Evolutionary conservation across 2,113 vertebrate species (phyloP).

Genomic region (Crotalus tigris): DNA sequence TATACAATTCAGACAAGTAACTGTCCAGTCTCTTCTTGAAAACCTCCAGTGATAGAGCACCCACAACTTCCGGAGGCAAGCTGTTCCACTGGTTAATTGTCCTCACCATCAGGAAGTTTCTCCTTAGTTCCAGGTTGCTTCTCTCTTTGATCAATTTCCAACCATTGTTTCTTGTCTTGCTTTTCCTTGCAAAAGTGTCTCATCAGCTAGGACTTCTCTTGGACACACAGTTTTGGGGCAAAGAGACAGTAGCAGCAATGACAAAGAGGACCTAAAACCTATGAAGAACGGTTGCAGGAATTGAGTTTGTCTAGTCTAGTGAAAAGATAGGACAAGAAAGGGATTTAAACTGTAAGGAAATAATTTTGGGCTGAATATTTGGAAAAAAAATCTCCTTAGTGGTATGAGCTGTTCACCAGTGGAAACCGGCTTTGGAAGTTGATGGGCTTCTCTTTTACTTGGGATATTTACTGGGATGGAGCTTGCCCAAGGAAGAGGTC

Average conservation of each 20-base stretch:
- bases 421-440: not conserved
- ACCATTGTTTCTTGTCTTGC: too few relatives aligned
- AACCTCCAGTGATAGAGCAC: too few relatives aligned
- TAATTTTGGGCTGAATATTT: not conserved
- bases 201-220: not conserved
- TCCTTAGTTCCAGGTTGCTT: too few relatives aligned
- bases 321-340: not conserved
- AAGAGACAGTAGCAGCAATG: not conserved
- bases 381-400: not conserved
- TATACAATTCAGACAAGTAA: too few relatives aligned
- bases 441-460: not conserved
- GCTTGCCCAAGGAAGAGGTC: not conserved
- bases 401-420: not conserved
- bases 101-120: too few relatives aligned
- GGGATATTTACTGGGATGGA: not conserved
- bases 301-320: too few relatives aligned
- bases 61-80: too few relatives aligned
- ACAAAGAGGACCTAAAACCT: too few relatives aligned
- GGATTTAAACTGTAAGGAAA: not conserved
- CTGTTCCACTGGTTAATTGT: too few relatives aligned
- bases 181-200: not conserved
- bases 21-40: too few relatives aligned
- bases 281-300: too few relatives aligned
- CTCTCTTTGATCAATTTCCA: too few relatives aligned
- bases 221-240: not conserved